These are phyloP conservation scores for Stenichneumon culpator DNA, from an alignment of 2,888 invertebrate species.

Conservation along the genomic window DNA sequence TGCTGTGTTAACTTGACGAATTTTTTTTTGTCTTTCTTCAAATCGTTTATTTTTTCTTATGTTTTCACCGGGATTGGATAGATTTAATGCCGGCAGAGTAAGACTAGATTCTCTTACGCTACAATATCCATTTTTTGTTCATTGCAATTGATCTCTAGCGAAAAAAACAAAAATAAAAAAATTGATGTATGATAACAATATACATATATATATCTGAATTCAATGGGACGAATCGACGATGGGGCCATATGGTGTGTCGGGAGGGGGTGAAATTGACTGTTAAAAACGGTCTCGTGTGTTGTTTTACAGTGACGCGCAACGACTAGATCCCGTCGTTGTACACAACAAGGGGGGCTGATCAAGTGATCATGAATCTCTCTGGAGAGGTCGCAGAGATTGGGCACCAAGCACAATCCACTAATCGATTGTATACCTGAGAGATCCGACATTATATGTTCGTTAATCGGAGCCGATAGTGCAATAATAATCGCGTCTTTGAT, in stretches of 20 bases:
- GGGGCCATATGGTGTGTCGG: conserved; percentile 57
- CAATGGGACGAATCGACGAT: conserved; percentile 55
- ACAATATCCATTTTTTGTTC: background rate
- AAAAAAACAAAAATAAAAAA: conserved; percentile 1
- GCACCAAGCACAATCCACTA: conserved; percentile 81
- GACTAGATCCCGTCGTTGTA: conserved; percentile 74
- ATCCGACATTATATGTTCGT: conserved; percentile 56
- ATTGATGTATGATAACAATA: conserved; percentile 11
- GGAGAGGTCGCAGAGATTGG: conserved; percentile 75
- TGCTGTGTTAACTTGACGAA: background rate
- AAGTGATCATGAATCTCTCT: conserved; percentile 73
- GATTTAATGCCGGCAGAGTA: background rate
- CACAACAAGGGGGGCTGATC: conserved; percentile 72
- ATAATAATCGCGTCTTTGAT: conserved; percentile 56
- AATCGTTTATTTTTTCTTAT: background rate
- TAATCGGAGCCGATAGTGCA: conserved; percentile 63
- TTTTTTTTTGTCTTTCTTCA: background rate
- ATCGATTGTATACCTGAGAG: conserved; percentile 55
- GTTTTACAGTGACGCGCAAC: conserved; percentile 83
- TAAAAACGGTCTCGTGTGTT: conserved; percentile 72
- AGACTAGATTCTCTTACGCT: background rate
- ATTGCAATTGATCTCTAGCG: background rate
- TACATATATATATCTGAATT: background rate
- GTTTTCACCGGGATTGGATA: background rate
- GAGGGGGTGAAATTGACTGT: conserved; percentile 58